Conservation (phyloP, 2,888 invertebrate genomes). For the Drosophila percnosoma region DNA sequence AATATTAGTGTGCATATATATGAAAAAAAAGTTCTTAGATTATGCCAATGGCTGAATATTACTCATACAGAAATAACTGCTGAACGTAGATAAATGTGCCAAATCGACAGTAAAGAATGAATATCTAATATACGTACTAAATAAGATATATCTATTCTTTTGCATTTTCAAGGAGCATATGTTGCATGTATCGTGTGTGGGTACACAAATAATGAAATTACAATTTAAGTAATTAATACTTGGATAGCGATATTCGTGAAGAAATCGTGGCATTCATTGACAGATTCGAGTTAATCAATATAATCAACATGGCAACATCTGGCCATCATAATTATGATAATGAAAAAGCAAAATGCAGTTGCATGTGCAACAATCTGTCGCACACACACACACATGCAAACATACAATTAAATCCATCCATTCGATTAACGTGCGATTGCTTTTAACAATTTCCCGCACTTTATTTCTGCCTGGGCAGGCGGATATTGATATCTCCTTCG, state of each 20-base stretch:
- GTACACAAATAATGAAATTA: neutral
- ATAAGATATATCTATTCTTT: neutral
- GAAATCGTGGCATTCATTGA: neutral
- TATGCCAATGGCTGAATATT: neutral
- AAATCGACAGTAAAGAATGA: neutral
- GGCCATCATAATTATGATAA: neutral
- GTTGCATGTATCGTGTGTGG: neutral
- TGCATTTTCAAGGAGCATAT: neutral
- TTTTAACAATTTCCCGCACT: slow-evolving; percentile 13
- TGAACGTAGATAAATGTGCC: neutral
- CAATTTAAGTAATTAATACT: neutral
- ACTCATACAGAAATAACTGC: neutral
- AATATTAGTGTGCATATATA: neutral
- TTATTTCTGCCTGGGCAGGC: slow-evolving; percentile 37
- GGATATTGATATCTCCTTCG: slow-evolving; percentile 59
- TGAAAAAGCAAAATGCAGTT: neutral
- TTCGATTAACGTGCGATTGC: neutral
- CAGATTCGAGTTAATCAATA: neutral
- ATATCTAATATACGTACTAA: neutral
- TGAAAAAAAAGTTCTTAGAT: neutral
- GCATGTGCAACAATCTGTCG: neutral
- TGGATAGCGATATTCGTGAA: too few relatives aligned
- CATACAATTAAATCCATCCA: neutral
- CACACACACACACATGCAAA: neutral
- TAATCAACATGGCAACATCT: neutral